Conservation (phyloP, 2,888 invertebrate genomes). For the Parnassius apollo region DNA sequence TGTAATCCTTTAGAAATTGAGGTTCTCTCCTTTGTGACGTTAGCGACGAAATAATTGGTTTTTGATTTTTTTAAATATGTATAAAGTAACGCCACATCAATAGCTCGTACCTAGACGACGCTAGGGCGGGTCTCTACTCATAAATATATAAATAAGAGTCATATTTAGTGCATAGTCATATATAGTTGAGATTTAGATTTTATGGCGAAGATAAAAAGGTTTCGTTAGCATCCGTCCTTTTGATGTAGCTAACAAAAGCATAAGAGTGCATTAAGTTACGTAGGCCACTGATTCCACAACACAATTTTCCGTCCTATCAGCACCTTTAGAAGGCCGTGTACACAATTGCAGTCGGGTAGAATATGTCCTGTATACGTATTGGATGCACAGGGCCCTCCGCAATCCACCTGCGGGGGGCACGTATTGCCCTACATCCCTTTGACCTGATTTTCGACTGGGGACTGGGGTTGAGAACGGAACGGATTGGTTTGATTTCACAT, state of each 20-base stretch:
- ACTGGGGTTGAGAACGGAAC: constrained; percentile 32
- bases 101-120: too few species aligned
- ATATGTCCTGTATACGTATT: constrained; percentile 39
- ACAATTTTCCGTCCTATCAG: constrained; percentile 60
- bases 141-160: too few species aligned
- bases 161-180: too few species aligned
- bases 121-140: too few species aligned
- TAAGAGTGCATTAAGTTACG: constrained; percentile 31
- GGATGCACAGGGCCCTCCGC: constrained; percentile 57
- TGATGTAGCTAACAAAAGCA: constrained; percentile 32
- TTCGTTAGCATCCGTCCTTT: constrained; percentile 19
- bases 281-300: constrained; percentile 44
- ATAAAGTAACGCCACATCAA: too few species aligned
- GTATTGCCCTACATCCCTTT: constrained; percentile 51
- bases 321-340: constrained; percentile 39
- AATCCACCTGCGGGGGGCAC: constrained; percentile 43
- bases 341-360: constrained; percentile 39
- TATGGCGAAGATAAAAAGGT: too few species aligned
- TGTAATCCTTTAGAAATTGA: too few species aligned
- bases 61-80: too few species aligned
- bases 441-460: constrained; percentile 48
- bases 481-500: constrained; percentile 26
- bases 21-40: too few species aligned
- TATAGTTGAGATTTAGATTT: too few species aligned
- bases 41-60: too few species aligned